These are phyloP conservation scores for Dromiciops gliroides DNA, from an alignment of 2,113 vertebrate genomes.

Conservation along the genomic window DNA sequence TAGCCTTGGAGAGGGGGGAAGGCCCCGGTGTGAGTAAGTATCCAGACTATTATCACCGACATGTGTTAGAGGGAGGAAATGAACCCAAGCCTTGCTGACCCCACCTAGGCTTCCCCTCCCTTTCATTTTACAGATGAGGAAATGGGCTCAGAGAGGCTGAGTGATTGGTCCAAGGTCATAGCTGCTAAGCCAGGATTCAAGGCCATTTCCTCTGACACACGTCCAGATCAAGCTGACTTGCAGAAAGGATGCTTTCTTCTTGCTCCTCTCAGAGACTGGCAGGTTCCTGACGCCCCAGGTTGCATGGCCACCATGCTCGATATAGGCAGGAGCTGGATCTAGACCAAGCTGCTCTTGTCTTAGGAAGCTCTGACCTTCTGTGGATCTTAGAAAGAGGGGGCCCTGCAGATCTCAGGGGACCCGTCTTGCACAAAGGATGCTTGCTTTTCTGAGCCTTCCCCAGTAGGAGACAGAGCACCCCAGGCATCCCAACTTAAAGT, in stretches of 20 bases:
- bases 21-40: background rate
- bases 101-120: background rate
- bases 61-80: background rate
- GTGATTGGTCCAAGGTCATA: background rate
- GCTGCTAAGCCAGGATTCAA: background rate
- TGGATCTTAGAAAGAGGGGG: too few species aligned
- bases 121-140: background rate
- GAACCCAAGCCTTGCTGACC: background rate
- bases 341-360: too few species aligned
- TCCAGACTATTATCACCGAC: background rate
- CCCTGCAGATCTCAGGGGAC: too few species aligned
- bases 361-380: too few species aligned
- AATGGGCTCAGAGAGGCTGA: background rate
- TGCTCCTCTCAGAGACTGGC: background rate
- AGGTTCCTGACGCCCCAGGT: too few species aligned
- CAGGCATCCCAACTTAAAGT: background rate
- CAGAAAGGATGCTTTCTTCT: background rate
- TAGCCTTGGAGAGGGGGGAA: background rate
- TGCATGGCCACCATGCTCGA: too few species aligned
- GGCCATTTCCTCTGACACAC: background rate
- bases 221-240: background rate
- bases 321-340: too few species aligned
- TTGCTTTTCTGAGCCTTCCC: too few species aligned
- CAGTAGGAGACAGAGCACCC: too few species aligned
- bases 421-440: background rate